Evolutionary conservation across 2,888 invertebrate species (phyloP), one percentile per base, ranked within the genome.

Genomic region (Aspidapion aeneum): DNA sequence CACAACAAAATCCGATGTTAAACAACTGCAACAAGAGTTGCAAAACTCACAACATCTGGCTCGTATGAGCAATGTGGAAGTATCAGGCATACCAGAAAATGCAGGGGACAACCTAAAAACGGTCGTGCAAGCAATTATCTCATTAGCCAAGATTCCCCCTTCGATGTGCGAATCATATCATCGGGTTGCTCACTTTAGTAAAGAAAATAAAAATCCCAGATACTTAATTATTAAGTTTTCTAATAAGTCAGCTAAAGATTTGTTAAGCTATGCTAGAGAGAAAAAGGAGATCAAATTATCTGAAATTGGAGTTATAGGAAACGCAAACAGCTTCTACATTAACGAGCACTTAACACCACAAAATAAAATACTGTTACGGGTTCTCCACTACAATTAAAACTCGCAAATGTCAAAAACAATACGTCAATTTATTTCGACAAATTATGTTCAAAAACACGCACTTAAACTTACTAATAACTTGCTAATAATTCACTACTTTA

Each of bases 1-100:
- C 35, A 7, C 35, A 7, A 35, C 35, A n/a, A 52, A 52, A 52
- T 9, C 52, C 17, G 17, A n/a, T 52, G 17, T 52, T 19, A 18
- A 7, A 9, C 17, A 52, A 17, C 19, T 52, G 52, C 18, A 52
- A n/a, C 19, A 19, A 19, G 19, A 52, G 17, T 17, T 52, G 17
- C 17, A 52, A 18, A 19, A 52, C n/a, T 52, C n/a, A 19, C 18
- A 52, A n/a, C 52, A 52, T 5, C 52, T 9, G n/a, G 52, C 18
- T n/a, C 52, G 52, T 19, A 17, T 52, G n/a, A 52, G n/a, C n/a
- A 52, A 52, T 52, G 52, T 52, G 7, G 52, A 52, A 52, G n/a
- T 52, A 52, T 19, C 7, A 5, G 52, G 52, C 5, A 52, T 52
- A 17, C 52, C 5, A 9, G 52, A 52, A 52, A 52, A 52, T 5